Percentiles rank a stretch among this genome's conserved stretches.
These are phyloP conservation scores for Periplaneta americana DNA, from an alignment of 1,140 invertebrate genomes.

Conservation along the genomic window DNA sequence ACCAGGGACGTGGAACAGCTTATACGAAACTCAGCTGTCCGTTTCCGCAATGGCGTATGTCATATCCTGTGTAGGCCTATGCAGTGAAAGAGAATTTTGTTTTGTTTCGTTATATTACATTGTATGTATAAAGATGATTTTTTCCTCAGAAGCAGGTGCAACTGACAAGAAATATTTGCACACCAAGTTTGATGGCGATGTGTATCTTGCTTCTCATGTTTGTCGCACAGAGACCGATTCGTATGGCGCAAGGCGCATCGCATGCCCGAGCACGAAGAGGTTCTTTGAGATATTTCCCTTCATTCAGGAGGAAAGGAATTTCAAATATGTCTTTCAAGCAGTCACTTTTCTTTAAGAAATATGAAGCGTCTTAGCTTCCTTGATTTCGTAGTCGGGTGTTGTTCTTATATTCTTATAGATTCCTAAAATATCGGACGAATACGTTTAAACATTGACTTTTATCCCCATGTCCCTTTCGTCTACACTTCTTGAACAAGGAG, in stretches of 20 bases:
- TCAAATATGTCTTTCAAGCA: neutral
- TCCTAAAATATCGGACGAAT: too few relatives aligned
- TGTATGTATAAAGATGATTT: neutral
- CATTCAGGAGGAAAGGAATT: neutral
- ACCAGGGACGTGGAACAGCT: too few relatives aligned
- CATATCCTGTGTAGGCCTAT: too few relatives aligned
- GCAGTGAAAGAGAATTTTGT: too few relatives aligned
- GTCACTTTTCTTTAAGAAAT: neutral
- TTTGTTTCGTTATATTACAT: neutral
- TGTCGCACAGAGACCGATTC: neutral
- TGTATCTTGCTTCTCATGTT: neutral
- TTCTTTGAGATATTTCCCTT: neutral
- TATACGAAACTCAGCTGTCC: too few relatives aligned
- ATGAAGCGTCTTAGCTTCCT: neutral
- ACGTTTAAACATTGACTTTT: too few relatives aligned
- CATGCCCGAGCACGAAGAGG: neutral
- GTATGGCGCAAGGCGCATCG: too few relatives aligned
- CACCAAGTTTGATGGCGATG: neutral
- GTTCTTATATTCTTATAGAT: too few relatives aligned
- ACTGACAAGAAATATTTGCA: neutral
- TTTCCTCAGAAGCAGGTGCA: neutral
- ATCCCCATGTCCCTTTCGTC: too few relatives aligned
- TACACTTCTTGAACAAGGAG: too few relatives aligned
- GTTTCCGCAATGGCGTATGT: too few relatives aligned
- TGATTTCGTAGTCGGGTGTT: neutral